These are phyloP conservation scores for Drosophila parabipectinata DNA, from an alignment of 1,140 invertebrate species.

Conservation along the genomic window DNA sequence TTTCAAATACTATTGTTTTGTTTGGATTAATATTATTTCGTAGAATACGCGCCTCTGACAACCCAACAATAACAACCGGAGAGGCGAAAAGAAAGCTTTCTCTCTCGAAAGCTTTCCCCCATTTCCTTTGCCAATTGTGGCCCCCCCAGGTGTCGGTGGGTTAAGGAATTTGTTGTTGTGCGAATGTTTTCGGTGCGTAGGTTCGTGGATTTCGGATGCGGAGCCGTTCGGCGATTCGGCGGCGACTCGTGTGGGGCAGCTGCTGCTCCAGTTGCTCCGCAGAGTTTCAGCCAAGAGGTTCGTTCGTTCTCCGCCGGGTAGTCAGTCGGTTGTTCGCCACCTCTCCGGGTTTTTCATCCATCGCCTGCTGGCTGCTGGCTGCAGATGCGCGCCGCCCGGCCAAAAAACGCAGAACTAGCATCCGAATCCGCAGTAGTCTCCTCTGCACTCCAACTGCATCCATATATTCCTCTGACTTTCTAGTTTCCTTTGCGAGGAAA, in stretches of 20 bases:
- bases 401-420: slow-evolving; percentile 25
- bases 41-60: slow-evolving; percentile 32
- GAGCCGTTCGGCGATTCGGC: slow-evolving; percentile 4
- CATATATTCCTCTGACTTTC: slow-evolving; percentile 5
- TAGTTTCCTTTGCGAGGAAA: slow-evolving; percentile 10
- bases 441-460: slow-evolving; percentile 22
- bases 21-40: slow-evolving; percentile 6
- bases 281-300: slow-evolving; percentile 83
- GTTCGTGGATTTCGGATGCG: slow-evolving; percentile 34
- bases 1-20: background rate
- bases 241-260: slow-evolving; percentile 42
- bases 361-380: slow-evolving; percentile 39
- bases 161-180: slow-evolving; percentile 70
- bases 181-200: slow-evolving; percentile 47
- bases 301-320: slow-evolving; percentile 40
- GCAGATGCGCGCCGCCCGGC: slow-evolving; percentile 48
- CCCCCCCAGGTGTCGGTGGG: slow-evolving; percentile 38
- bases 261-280: slow-evolving; percentile 80
- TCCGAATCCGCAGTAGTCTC: slow-evolving; percentile 1
- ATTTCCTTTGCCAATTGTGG: slow-evolving; percentile 21
- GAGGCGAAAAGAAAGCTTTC: slow-evolving; percentile 26
- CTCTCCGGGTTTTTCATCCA: slow-evolving; percentile 39
- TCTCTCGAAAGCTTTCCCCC: slow-evolving; percentile 45
- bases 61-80: slow-evolving; percentile 32
- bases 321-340: slow-evolving; percentile 46